These are phyloP conservation scores for Boulengeromyrus knoepffleri DNA, from an alignment of 2,113 vertebrate species.

Conservation along the genomic window DNA sequence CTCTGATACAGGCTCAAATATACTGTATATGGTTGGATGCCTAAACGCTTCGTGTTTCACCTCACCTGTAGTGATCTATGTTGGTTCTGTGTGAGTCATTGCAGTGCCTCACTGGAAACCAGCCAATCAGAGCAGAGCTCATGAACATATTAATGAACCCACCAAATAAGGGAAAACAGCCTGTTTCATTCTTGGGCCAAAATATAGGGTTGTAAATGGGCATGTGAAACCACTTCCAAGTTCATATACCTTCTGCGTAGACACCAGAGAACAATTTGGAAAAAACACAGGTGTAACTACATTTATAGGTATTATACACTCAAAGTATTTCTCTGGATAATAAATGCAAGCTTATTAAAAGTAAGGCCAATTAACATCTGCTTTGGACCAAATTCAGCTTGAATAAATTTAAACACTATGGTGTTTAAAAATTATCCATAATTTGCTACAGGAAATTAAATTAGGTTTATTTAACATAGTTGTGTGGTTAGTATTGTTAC, in stretches of 20 bases:
- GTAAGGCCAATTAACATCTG: not conserved
- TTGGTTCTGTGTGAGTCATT: not conserved
- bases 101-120: not conserved
- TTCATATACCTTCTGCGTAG: not conserved
- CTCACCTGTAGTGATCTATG: not conserved
- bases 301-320: not conserved
- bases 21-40: not conserved
- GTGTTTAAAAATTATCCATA: not conserved
- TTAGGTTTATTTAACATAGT: not conserved
- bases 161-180: not conserved
- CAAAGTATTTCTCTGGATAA: not conserved
- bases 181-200: not conserved
- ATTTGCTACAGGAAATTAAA: not conserved
- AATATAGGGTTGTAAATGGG: not conserved
- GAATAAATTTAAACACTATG: not conserved
- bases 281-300: not conserved
- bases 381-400: not conserved
- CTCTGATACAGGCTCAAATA: not conserved
- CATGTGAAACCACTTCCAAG: not conserved
- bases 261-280: not conserved
- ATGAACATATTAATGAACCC: not conserved
- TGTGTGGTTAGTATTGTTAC: not conserved
- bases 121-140: not conserved
- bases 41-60: not conserved
- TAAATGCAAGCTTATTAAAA: not conserved